Conservation (phyloP, 2,888 invertebrate species). For the Suillia variegata region DNA sequence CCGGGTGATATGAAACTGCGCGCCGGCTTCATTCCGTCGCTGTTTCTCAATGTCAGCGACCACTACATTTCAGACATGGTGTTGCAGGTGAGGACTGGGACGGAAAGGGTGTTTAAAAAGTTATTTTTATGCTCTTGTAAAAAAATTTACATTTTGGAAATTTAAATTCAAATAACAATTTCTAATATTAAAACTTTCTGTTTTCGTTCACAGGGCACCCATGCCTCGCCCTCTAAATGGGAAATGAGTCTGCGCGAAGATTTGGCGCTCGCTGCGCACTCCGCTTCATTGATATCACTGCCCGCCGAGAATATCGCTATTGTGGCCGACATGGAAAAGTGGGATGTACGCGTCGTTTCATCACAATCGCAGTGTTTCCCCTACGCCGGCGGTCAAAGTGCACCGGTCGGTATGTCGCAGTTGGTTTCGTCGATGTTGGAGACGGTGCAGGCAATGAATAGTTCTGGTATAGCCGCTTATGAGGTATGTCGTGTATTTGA, state of each 20-base stretch:
- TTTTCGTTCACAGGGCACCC: conserved; percentile 67
- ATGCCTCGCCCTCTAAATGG: conserved; percentile 66
- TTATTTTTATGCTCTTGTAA: not conserved
- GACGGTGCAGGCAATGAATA: conserved; percentile 77
- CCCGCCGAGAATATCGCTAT: conserved; percentile 82
- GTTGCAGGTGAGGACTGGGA: conserved; percentile 74
- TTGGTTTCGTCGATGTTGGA: conserved; percentile 85
- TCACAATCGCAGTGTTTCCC: conserved; percentile 63
- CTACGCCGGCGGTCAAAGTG: conserved; percentile 60
- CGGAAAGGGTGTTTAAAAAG: too few relatives aligned
- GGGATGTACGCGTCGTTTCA: conserved; percentile 68
- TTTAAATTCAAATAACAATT: not conserved
- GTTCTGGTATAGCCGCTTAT: conserved; percentile 75
- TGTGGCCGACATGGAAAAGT: conserved; percentile 78
- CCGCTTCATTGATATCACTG: conserved; percentile 69
- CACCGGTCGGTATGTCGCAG: conserved; percentile 77
- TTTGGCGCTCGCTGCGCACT: conserved; percentile 63
- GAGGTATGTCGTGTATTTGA: conserved; percentile 68
- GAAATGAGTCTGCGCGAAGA: conserved; percentile 65
- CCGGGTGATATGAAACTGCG: conserved; percentile 46
- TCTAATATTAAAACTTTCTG: not conserved
- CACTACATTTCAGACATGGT: conserved; percentile 78
- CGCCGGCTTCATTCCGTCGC: conserved; percentile 66
- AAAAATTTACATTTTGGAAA: too few relatives aligned
- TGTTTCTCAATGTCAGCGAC: conserved; percentile 69